Base-by-base conservation (phyloP, 2,113 vertebrate species). In the Albula glossodonta region DNA sequence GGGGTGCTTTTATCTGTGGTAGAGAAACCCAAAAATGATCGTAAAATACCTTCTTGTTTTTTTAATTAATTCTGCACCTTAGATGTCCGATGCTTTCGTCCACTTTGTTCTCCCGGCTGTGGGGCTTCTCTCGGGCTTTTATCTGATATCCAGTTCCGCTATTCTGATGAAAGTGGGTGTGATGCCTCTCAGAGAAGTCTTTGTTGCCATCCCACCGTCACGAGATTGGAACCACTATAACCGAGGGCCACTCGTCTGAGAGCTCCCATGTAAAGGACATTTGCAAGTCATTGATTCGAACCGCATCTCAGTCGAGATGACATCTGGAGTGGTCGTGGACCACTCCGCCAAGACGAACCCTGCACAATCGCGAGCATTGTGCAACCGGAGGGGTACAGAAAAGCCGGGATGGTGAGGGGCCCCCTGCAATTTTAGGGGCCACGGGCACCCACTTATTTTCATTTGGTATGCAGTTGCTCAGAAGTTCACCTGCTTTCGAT, bases 161-260 rank as follows among this genome's bases (percentile, higher is more conserved):
- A 83, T 93, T 91, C 91, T 95, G 93, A 96, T 96, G 93, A 96
- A 96, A 96, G 95, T 91, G 91, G 93, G 89, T 90, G 88, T 77
- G 48, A 41, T 86, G 84, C 85, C 90, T 88, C 91, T 92, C 91
- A 83, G 89, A 91, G 90, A 91, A 91, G 91, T 70, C 92, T 91
- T 93, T 92, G 89, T 83, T 83, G 87, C 86, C 88, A 87, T 88
- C 91, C 92, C 90, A 81, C 90, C 90, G 90, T 91, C 78, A 60
- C 84, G 51, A 84, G 88, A 90, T 90, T 89, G 86, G 87, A 89
- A 87, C 50, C 66, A 83, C 83, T 90, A 87, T 60, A 81, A 82
- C 86, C 19, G 85, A 66, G 83, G 90, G 90, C 87, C 81, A 78
- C 83, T 56, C 80, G 63, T 79, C 79, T 51, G 25, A 84, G 84